Evolutionary conservation across 2,888 invertebrate genomes (phyloP).

Genomic region (Lordiphosa andalusiaca): DNA sequence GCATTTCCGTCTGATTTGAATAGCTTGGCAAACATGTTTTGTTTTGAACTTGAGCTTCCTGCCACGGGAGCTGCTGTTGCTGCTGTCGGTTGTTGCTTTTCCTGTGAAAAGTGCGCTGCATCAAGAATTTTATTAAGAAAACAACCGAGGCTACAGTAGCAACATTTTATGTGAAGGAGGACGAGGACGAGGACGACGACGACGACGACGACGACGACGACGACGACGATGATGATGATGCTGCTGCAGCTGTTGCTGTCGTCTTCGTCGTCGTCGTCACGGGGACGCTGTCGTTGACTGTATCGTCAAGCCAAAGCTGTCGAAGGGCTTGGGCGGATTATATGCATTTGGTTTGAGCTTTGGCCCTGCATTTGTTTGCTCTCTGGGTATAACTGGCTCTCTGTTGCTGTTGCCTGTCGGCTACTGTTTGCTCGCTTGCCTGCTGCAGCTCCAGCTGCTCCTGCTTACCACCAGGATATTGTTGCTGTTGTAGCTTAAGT

Average conservation of each 20-base stretch:
- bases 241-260: conserved; percentile 41
- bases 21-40: conserved; percentile 71
- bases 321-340: conserved; percentile 72
- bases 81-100: conserved; percentile 51
- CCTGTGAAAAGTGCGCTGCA: conserved; percentile 66
- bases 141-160: conserved; percentile 35
- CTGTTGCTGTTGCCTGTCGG: conserved; percentile 40
- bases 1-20: conserved; percentile 75
- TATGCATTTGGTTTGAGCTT: conserved; percentile 63
- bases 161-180: conserved; percentile 29
- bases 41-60: conserved; percentile 71
- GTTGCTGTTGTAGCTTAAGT: conserved; percentile 35
- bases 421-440: conserved; percentile 18
- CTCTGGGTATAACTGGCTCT: conserved; percentile 67
- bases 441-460: conserved; percentile 3
- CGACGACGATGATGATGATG: conserved; percentile 41
- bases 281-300: conserved; percentile 24
- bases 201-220: conserved; percentile 47
- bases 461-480: background rate
- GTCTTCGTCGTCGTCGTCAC: no score
- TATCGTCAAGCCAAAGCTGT: conserved; percentile 51
- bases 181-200: conserved; percentile 40
- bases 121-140: conserved; percentile 72
- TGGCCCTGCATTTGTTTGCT: conserved; percentile 62
- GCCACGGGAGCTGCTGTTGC: conserved; percentile 39